A percentile compares a stretch with the other conserved stretches of the same genome.
phyloP scores from a whole-genome alignment of 2,113 vertebrate species.

The Heloderma charlesbogerti region DNA sequence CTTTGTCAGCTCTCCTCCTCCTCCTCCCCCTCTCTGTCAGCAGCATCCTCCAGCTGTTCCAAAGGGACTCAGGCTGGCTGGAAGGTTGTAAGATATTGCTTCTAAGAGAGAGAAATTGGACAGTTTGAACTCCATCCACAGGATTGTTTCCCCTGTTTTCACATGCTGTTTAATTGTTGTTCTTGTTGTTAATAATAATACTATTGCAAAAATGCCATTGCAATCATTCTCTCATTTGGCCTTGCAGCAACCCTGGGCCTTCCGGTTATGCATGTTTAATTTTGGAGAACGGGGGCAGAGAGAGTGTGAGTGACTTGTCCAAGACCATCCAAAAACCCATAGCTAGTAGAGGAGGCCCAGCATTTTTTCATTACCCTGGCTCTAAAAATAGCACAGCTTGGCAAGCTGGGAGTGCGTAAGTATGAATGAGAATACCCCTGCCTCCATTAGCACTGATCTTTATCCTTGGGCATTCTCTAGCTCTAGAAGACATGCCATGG shows the following conservation, averaged over 20 bases:
- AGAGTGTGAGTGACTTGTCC: neutral
- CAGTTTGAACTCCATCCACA: neutral
- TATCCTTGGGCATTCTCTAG: neutral
- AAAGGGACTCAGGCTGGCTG: neutral
- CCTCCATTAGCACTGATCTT: neutral
- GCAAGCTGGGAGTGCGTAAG: neutral
- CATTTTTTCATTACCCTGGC: neutral
- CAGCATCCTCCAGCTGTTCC: rapidly evolving
- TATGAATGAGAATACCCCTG: neutral
- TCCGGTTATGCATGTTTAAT: neutral
- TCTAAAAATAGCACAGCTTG: neutral
- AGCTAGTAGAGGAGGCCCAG: neutral
- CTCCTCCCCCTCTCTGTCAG: neutral
- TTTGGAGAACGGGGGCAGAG: neutral
- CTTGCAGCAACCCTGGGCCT: neutral
- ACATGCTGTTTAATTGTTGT: neutral
- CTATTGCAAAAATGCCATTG: neutral
- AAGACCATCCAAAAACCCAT: neutral
- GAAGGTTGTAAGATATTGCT: neutral
- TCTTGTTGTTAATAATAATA: neutral
- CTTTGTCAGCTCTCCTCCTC: rapidly evolving
- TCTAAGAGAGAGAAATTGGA: neutral
- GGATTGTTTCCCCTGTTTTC: neutral
- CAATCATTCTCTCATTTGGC: neutral
- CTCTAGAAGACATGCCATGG: neutral